phyloP scores from a whole-genome alignment of 2,797 vertebrate genomes.

The Pempheris klunzingeri region DNA sequence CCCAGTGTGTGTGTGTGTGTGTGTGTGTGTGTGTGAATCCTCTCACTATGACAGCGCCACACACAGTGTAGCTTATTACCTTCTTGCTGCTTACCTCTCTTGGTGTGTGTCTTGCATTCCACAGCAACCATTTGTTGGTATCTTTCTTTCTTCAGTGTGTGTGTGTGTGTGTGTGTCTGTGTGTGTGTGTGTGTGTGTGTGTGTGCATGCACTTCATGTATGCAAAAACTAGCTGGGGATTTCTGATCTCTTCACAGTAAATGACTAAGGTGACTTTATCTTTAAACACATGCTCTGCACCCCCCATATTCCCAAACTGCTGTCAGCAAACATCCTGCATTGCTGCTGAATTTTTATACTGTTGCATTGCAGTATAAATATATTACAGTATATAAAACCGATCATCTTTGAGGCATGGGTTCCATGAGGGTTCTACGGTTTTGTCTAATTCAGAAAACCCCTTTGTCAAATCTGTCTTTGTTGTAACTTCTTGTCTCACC shows the following conservation, averaged over 20 bases:
- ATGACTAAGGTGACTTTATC: conserved; percentile 57
- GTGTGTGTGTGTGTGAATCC: conserved; percentile 31
- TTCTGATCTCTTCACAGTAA: conserved; percentile 52
- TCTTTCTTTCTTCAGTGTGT: conserved; percentile 17
- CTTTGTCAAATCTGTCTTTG: conserved; percentile 39
- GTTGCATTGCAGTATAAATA: conserved; percentile 22
- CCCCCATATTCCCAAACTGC: conserved; percentile 45
- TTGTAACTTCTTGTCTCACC: conserved; percentile 34
- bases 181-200: conserved; percentile 9
- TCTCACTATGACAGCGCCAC: conserved; percentile 54
- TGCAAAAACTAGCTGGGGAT: conserved; percentile 25
- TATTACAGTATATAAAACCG: conserved; percentile 15
- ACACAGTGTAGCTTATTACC: conserved; percentile 61
- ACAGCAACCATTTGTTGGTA: conserved; percentile 21
- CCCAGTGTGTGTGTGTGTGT: conserved; percentile 29
- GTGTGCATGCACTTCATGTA: neutral
- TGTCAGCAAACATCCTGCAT: conserved; percentile 36
- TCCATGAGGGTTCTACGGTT: conserved; percentile 10
- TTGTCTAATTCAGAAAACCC: conserved; percentile 45
- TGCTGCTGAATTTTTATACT: conserved; percentile 39
- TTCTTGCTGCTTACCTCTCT: conserved; percentile 34
- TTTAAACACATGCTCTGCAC: conserved; percentile 29
- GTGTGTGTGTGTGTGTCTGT: conserved; percentile 7
- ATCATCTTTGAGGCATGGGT: conserved; percentile 1
- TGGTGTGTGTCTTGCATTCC: conserved; percentile 35